These are phyloP conservation scores for Myotis lucifugus DNA, from an alignment of 2,113 vertebrate genomes.

Conservation along the genomic window DNA sequence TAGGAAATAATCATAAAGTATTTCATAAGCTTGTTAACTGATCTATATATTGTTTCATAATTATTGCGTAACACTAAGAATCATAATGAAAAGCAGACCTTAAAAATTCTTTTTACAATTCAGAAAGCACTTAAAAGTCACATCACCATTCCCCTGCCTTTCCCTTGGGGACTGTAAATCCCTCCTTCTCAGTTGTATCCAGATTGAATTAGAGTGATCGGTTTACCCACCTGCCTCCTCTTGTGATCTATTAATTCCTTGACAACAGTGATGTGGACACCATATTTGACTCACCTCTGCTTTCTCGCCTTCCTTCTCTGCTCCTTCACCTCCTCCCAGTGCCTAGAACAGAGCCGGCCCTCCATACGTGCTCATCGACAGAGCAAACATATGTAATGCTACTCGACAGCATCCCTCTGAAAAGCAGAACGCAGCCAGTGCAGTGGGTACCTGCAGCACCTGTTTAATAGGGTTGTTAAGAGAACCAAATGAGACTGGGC, in stretches of 20 bases:
- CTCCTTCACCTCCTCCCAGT: neutral
- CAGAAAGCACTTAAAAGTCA: neutral
- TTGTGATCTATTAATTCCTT: neutral
- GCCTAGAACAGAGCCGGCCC: neutral
- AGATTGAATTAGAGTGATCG: neutral
- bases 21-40: neutral
- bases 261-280: neutral
- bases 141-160: neutral
- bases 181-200: neutral
- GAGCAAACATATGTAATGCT: neutral
- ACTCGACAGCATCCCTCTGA: neutral
- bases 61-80: neutral
- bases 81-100: neutral
- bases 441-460: neutral
- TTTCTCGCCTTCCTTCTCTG: neutral
- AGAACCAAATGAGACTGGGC: constrained; percentile 58
- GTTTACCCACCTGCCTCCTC: neutral
- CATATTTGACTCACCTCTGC: neutral
- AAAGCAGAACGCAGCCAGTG: neutral
- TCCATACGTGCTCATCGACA: accelerated
- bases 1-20: constrained; percentile 17
- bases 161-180: neutral
- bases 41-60: neutral
- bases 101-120: neutral
- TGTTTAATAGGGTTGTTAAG: constrained; percentile 58